These are phyloP conservation scores for Dunckerocampus dactyliophorus DNA, from an alignment of 2,113 vertebrate species.

Conservation along the genomic window DNA sequence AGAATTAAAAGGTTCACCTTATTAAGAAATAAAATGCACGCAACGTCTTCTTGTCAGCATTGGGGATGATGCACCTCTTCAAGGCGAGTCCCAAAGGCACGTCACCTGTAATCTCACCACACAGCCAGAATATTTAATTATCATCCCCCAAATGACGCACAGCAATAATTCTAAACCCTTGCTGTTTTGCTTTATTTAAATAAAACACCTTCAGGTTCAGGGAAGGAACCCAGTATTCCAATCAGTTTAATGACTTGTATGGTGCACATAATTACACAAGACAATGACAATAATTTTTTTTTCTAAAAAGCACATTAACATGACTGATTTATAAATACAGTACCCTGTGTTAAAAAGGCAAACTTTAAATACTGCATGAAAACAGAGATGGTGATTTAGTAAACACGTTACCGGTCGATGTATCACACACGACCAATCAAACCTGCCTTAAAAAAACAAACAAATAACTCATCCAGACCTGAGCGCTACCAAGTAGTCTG, in stretches of 20 bases:
- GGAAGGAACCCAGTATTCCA: slow-evolving; percentile 9
- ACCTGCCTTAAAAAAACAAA: slow-evolving; percentile 6
- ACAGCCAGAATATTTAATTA: too few species aligned
- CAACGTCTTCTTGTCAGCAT: too few species aligned
- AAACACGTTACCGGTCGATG: slow-evolving; percentile 22
- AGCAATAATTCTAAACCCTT: slow-evolving; percentile 9
- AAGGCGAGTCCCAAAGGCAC: slow-evolving; percentile 29
- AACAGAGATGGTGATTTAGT: slow-evolving; percentile 28
- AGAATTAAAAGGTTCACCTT: too few species aligned
- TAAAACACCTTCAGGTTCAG: slow-evolving; percentile 36
- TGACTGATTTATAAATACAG: slow-evolving; percentile 31
- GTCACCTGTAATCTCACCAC: slow-evolving; percentile 1
- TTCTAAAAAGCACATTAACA: slow-evolving; percentile 34
- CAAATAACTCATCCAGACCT: slow-evolving; percentile 30
- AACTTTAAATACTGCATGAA: slow-evolving; percentile 55
- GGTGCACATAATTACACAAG: slow-evolving; percentile 24
- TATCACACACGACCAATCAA: neutral
- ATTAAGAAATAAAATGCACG: too few species aligned
- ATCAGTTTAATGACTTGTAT: slow-evolving; percentile 19
- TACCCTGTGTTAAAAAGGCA: slow-evolving; percentile 41
- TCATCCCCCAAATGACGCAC: neutral
- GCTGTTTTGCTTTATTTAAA: slow-evolving; percentile 47
- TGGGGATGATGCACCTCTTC: neutral
- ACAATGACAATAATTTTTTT: slow-evolving; percentile 26
- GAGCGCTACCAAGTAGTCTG: slow-evolving; percentile 50